Conservation (phyloP, 2,113 vertebrate genomes). For the Heterocephalus glaber region DNA sequence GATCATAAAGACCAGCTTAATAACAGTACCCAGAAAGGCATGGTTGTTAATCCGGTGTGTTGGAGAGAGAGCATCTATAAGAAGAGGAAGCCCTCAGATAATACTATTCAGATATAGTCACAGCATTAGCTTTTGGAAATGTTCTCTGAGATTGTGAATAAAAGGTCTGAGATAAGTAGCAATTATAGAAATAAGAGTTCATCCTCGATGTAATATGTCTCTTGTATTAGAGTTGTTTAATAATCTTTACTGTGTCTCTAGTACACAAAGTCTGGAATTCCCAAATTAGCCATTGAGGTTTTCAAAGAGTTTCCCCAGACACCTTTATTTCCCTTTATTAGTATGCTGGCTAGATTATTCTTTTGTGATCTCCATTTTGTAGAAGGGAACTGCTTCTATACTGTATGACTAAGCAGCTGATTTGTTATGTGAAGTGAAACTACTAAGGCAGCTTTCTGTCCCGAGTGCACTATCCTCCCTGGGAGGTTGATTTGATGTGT, state of each 20-base stretch:
- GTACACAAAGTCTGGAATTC: slow-evolving; percentile 68
- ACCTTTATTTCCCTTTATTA: slow-evolving; percentile 61
- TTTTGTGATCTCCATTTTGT: slow-evolving; percentile 8
- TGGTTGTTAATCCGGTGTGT: slow-evolving; percentile 53
- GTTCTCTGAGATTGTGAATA: slow-evolving; percentile 68
- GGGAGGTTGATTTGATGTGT: neutral
- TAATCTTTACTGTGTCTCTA: slow-evolving; percentile 65
- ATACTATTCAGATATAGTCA: neutral
- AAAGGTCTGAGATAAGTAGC: slow-evolving; percentile 65
- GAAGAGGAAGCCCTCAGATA: neutral
- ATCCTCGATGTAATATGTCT: neutral
- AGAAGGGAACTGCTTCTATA: slow-evolving; percentile 44
- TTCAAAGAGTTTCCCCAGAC: slow-evolving; percentile 69
- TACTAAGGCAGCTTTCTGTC: slow-evolving; percentile 6
- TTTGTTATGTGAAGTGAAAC: slow-evolving; percentile 53
- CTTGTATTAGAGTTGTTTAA: slow-evolving; percentile 64
- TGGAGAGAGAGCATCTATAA: slow-evolving; percentile 14
- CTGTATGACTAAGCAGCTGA: neutral
- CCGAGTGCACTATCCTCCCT: neutral
- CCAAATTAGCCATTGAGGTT: slow-evolving; percentile 71
- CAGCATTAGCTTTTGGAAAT: slow-evolving; percentile 55
- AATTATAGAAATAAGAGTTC: slow-evolving; percentile 67
- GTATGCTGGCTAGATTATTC: slow-evolving; percentile 45
- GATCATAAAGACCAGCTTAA: slow-evolving; percentile 21
- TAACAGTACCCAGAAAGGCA: neutral